Base-by-base conservation (phyloP, 2,888 invertebrate genomes). In the Drosophila kanekoi region DNA sequence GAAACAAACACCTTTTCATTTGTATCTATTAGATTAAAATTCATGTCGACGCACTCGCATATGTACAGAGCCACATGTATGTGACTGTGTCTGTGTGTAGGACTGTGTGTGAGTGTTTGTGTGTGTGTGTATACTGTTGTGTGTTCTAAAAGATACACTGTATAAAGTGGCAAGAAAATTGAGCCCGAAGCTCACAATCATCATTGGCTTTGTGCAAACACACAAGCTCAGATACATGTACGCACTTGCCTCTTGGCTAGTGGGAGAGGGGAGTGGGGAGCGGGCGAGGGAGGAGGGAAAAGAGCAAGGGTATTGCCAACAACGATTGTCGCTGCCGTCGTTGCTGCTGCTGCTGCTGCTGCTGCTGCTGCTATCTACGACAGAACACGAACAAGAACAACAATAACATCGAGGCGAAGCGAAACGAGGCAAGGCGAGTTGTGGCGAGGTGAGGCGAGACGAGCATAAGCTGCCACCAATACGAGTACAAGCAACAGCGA, bases 21-120 rank as follows among this genome's bases (percentile, higher is more conserved):
- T 91, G 91, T 91, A 91, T 90, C 91, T 91, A 90, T 91, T 91
- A 91, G 91, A 91, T 91, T 91, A 90, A 90, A 90, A 91, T 91
- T 90, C 90, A 89, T 91, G 90, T 91, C 84, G 82, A 77, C 82
- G 80, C 72, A 77, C 61, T 49, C 47, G 56, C 49, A 73, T n/a
- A 33, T 45, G 44, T 53, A 51, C 56, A 67, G 54, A 72, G 35
- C 60, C 48, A 53, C 8, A 32, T 32, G 44, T 59, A 18, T n/a
- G 11, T 47, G 38, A 28, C n/a, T 38, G 33, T 59, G 18, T 49
- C 47, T 41, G 40, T 62, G 52, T 65, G 38, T 35, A 10, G 47
- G 48, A n/a, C n/a, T 52, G 54, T 47, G 4, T 52, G 35, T 54
- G 23, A 47, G 9, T 48, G 38, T 51, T 23, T 59, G 18, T 49